Conservation (phyloP, 2,888 invertebrate genomes). For the Andrena fulva region DNA sequence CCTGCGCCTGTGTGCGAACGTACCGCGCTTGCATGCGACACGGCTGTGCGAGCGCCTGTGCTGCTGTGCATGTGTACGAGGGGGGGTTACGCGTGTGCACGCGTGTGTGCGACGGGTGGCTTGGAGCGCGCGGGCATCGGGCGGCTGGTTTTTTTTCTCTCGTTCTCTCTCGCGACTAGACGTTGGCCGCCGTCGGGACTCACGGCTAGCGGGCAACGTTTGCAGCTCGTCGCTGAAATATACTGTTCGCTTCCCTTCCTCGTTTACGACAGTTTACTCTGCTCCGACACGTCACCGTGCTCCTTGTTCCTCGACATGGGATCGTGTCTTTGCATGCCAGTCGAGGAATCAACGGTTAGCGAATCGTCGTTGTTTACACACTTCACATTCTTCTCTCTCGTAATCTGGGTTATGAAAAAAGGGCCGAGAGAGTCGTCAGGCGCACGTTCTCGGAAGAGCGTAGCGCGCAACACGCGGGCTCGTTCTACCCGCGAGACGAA, state of each 20-base stretch:
- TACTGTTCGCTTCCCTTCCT: not conserved
- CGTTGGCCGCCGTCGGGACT: conserved; percentile 52
- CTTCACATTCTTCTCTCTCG: not conserved
- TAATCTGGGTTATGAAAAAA: not conserved
- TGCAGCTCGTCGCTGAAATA: not conserved
- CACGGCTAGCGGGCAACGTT: conserved; percentile 23
- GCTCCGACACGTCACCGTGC: not conserved
- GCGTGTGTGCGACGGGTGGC: conserved; percentile 31
- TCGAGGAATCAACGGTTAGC: not conserved
- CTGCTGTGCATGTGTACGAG: conserved; percentile 4
- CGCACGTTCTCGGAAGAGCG: not conserved
- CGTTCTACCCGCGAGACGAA: conserved; percentile 13
- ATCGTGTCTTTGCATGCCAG: not conserved
- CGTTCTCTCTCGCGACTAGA: conserved; percentile 22
- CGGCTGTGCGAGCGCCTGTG: not conserved
- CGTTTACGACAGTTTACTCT: not conserved
- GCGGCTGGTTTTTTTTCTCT: conserved; percentile 19
- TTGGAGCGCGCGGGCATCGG: conserved; percentile 18
- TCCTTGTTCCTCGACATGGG: not conserved
- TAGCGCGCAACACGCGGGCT: not conserved
- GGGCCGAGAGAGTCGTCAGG: not conserved
- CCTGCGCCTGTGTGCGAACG: conserved; percentile 30
- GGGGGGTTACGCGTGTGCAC: conserved; percentile 3
- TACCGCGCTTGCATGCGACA: conserved; percentile 29
- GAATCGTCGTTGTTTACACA: conserved; percentile 14